These are phyloP conservation scores for Actinemys pallida DNA, from an alignment of 2,113 vertebrate genomes.

Conservation along the genomic window DNA sequence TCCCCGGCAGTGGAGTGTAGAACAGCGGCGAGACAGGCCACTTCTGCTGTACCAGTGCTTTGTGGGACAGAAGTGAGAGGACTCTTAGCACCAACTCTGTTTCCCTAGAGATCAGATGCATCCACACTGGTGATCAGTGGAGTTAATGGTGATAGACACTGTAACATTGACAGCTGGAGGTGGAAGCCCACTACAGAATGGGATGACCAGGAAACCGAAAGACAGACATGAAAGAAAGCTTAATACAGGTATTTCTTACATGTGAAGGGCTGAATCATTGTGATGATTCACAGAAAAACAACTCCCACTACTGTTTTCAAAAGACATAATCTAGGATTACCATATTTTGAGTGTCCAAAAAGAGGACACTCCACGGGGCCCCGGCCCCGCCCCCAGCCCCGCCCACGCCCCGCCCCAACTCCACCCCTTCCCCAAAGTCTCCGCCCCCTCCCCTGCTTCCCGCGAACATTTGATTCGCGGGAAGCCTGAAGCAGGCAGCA, in stretches of 20 bases:
- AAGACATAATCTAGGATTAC: not conserved
- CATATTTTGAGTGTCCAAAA: too few relatives aligned
- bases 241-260: not conserved
- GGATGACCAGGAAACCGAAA: not conserved
- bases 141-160: fast-evolving
- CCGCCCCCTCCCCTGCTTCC: too few relatives aligned
- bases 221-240: not conserved
- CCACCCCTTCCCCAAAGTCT: too few relatives aligned
- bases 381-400: too few relatives aligned
- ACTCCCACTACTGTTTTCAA: not conserved
- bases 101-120: not conserved
- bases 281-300: not conserved
- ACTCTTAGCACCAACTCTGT: not conserved
- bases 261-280: not conserved
- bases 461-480: too few relatives aligned
- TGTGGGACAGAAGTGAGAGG: fast-evolving
- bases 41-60: not conserved
- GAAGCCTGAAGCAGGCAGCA: too few relatives aligned
- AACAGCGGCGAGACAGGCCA: not conserved
- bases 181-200: not conserved
- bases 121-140: fast-evolving
- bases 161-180: not conserved
- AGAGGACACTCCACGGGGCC: too few relatives aligned
- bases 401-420: too few relatives aligned
- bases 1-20: not conserved